Evolutionary conservation across 2,113 vertebrate genomes (phyloP).

Genomic region (Psammodynastes pulverulentus): DNA sequence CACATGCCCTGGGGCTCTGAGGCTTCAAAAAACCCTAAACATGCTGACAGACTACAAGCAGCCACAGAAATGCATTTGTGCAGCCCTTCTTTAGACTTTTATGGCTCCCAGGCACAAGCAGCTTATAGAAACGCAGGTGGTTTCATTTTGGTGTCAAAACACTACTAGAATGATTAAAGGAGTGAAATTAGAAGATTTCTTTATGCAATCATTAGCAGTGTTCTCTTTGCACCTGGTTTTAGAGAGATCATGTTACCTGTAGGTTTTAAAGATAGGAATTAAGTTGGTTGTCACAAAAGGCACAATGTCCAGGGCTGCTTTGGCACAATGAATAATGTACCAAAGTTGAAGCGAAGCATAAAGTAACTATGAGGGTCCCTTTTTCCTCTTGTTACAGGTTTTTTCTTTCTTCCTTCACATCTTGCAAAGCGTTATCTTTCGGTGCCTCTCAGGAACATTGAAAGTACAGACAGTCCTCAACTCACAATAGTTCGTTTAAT

Average conservation of each 20-base stretch:
- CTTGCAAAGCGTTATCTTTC: neutral
- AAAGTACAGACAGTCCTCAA: no score
- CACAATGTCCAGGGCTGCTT: neutral
- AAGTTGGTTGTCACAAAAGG: neutral
- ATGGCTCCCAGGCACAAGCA: neutral
- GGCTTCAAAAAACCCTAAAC: neutral
- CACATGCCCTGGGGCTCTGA: neutral
- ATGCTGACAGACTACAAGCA: neutral
- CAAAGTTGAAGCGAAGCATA: neutral
- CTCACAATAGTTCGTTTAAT: no score
- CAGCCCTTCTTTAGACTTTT: neutral
- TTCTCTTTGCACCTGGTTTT: neutral
- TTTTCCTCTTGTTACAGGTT: neutral
- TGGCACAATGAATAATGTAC: neutral
- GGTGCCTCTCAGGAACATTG: neutral
- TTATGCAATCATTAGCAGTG: neutral
- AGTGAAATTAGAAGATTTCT: neutral
- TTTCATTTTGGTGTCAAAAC: neutral
- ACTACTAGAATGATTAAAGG: neutral
- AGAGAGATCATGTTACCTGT: neutral
- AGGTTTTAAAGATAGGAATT: neutral
- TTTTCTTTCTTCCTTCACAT: neutral
- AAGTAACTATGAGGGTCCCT: neutral
- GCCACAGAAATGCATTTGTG: neutral
- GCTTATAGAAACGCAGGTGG: neutral